Conservation (phyloP, 2,797 vertebrate genomes). For the Phoxinus dragarum region DNA sequence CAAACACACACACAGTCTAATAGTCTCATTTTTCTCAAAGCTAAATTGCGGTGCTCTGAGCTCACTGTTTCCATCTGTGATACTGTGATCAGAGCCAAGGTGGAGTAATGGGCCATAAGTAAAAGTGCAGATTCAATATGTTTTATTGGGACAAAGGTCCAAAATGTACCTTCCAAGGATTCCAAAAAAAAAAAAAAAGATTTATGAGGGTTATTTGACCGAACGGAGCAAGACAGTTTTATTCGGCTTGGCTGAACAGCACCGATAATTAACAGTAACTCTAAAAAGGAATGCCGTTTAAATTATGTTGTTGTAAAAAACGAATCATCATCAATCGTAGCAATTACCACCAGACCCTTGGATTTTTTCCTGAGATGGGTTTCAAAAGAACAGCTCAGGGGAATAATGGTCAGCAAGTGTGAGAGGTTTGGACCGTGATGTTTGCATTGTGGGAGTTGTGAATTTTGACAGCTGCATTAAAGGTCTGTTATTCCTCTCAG, state of each 20-base stretch:
- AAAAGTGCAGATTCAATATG: constrained; percentile 2
- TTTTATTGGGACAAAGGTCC: constrained; percentile 18
- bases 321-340: constrained; percentile 17
- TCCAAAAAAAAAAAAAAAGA: neutral
- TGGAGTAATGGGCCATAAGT: constrained; percentile 14
- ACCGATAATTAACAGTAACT: constrained; percentile 11
- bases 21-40: constrained; percentile 1
- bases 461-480: constrained; percentile 46
- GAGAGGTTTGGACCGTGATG: neutral
- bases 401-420: constrained; percentile 1
- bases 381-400: constrained; percentile 35
- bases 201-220: constrained; percentile 25
- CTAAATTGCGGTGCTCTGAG: constrained; percentile 7
- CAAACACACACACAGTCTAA: constrained; percentile 11
- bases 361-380: constrained; percentile 20
- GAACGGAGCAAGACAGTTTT: constrained; percentile 2
- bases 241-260: constrained; percentile 20
- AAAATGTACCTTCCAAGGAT: constrained; percentile 7
- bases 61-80: constrained; percentile 28
- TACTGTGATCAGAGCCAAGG: constrained; percentile 5
- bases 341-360: constrained; percentile 20
- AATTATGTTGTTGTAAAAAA: constrained; percentile 16
- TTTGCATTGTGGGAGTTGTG: constrained; percentile 35
- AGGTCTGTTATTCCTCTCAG: constrained; percentile 11
- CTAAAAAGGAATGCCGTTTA: constrained; percentile 14